Evolutionary conservation across 2,797 vertebrate species (phyloP).

Genomic region (Coracias cyanogaster): DNA sequence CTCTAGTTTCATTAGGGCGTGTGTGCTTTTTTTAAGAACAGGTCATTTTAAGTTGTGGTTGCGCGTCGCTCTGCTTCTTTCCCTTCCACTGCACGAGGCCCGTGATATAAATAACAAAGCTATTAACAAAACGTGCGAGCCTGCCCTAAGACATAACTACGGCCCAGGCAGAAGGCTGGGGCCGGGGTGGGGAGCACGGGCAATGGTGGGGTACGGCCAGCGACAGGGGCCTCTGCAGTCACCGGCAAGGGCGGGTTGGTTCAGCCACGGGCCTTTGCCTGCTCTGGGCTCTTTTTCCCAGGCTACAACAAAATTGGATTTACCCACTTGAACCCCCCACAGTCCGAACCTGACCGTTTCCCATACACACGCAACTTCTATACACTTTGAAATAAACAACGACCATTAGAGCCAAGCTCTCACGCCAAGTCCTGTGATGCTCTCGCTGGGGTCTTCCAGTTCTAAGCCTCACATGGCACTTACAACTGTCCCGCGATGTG

Average conservation of each 20-base stretch:
- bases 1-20: constrained; percentile 66
- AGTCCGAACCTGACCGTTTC: background rate
- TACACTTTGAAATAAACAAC: constrained; percentile 55
- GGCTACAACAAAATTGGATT: background rate
- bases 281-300: background rate
- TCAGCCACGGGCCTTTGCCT: background rate
- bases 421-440: background rate
- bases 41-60: constrained; percentile 57
- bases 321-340: background rate
- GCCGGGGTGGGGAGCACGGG: accelerated
- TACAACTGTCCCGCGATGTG: constrained; percentile 34
- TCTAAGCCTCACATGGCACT: constrained; percentile 34
- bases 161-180: background rate
- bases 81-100: background rate
- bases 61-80: background rate
- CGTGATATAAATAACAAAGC: constrained; percentile 18
- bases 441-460: constrained; percentile 33
- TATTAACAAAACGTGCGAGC: background rate
- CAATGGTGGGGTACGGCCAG: background rate
- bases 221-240: background rate
- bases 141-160: accelerated
- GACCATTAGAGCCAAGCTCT: background rate
- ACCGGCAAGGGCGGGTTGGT: background rate
- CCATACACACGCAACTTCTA: background rate
- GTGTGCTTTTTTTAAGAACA: constrained; percentile 61